Conservation (phyloP, 1,140 invertebrate genomes). For the Caenorhabditis tropicalis region DNA sequence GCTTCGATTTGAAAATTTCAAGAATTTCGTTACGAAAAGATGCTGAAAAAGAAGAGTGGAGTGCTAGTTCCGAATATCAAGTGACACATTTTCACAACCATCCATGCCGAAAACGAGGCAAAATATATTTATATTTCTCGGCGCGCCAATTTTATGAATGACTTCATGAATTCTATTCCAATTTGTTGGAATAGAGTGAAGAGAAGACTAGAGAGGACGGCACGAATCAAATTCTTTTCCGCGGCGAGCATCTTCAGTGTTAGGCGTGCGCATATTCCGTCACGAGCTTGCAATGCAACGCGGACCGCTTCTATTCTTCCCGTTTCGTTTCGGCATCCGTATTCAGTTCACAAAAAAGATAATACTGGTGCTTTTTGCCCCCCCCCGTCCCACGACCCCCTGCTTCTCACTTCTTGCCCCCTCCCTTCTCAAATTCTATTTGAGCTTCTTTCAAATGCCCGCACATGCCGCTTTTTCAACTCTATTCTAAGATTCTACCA, state of each 20-base stretch:
- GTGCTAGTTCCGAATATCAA: background rate
- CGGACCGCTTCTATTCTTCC: constrained; percentile 9
- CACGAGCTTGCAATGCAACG: background rate
- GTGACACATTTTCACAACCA: constrained; percentile 10
- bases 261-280: background rate
- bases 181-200: background rate
- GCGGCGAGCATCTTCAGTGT: background rate
- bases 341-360: constrained; percentile 44
- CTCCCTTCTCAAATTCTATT: constrained; percentile 37
- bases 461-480: constrained; percentile 36
- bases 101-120: background rate
- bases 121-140: constrained; percentile 8
- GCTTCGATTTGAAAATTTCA: background rate
- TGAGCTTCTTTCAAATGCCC: constrained; percentile 38
- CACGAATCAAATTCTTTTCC: constrained; percentile 37
- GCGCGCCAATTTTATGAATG: background rate
- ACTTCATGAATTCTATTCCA: constrained; percentile 23
- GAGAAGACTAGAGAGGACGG: background rate
- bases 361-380: constrained; percentile 42
- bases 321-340: constrained; percentile 24
- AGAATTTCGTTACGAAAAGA: background rate
- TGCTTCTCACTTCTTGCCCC: constrained; percentile 33
- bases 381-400: too few species aligned
- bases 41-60: background rate
- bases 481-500: background rate